Evolutionary conservation across 92 coral and sea anemone species (phyloP), one percentile per base, ranked within the genome.

Genomic region (Epizoanthus scotinus): DNA sequence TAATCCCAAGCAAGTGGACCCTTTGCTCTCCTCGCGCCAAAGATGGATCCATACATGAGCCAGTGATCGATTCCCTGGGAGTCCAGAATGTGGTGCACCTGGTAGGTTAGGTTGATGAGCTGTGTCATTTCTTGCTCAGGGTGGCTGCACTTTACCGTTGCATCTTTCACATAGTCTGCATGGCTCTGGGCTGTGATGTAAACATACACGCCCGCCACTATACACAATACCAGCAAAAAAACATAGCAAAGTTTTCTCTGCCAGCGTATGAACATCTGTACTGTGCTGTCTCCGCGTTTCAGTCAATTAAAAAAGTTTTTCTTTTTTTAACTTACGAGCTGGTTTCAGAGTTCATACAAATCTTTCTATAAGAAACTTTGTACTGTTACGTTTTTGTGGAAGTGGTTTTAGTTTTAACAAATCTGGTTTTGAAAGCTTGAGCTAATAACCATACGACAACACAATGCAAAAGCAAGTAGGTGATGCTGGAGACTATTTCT

Each of bases 21-120:
- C 26, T 84, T 63, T 3, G 56, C 75, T 2, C 94, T 86, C 5
- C 27, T 78, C 0, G 94, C 94, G 20, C 94, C 94, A 80, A 86
- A 84, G 5, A 90, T 77, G n/a, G 94, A 90, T 13, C 94, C 94
- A 71, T 90, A 90, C 91, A 87, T 87, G 61, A 90, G 55, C 94
- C 94, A 90, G 73, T 90, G 94, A 1, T 89, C 79, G 17, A 91
- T 60, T 18, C 60, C 61, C 42, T 87, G 66, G 20, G 56, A 36
- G 52, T 84, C 84, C 54, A 91, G 71, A 21, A 91, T 85, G 47
- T 17, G 65, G 79, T 87, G 94, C 28, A 91, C 63, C 55, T 87
- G 60, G 60, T 54, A 66, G 8, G 94, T 71, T 15, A 91, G 65
- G 27, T 87, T 70, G 25, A 91, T 36, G 4, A 91, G 90, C 55